Evolutionary conservation across 1,140 invertebrate species (phyloP).

Genomic region (Nasonia giraulti): DNA sequence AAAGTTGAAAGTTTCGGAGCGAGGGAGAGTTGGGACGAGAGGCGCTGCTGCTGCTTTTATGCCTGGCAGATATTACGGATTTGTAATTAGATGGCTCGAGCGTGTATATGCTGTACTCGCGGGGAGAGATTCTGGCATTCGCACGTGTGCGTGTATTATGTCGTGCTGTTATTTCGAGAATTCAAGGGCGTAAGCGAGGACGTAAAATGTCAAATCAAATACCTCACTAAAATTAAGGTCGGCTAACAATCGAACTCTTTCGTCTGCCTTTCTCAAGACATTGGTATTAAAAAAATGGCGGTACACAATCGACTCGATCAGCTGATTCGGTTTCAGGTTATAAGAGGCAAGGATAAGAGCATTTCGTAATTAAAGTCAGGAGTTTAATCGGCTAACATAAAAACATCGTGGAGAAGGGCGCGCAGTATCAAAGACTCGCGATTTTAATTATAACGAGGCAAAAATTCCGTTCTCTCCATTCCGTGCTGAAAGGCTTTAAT

Average conservation of each 20-base stretch:
- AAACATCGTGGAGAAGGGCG: too few species aligned
- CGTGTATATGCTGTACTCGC: neutral
- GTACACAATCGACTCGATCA: neutral
- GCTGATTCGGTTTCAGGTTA: neutral
- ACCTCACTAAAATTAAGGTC: too few species aligned
- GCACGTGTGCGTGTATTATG: neutral
- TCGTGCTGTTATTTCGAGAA: neutral
- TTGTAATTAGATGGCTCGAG: constrained; percentile 8
- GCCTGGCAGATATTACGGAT: neutral
- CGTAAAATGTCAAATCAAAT: neutral
- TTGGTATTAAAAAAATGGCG: too few species aligned
- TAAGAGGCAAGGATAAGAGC: too few species aligned
- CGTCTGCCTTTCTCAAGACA: too few species aligned
- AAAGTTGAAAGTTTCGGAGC: neutral
- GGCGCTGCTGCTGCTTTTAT: constrained; percentile 9
- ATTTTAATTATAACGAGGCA: neutral
- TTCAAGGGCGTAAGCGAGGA: neutral
- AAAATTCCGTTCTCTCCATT: neutral
- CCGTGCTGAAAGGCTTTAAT: neutral
- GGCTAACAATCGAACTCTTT: too few species aligned
- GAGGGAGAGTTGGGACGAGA: neutral
- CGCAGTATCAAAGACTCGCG: neutral
- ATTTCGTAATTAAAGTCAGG: neutral
- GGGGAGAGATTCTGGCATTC: neutral
- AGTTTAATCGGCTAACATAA: neutral